phyloP scores from a whole-genome alignment of 2,888 invertebrate genomes.

The Leistus spinibarbis region DNA sequence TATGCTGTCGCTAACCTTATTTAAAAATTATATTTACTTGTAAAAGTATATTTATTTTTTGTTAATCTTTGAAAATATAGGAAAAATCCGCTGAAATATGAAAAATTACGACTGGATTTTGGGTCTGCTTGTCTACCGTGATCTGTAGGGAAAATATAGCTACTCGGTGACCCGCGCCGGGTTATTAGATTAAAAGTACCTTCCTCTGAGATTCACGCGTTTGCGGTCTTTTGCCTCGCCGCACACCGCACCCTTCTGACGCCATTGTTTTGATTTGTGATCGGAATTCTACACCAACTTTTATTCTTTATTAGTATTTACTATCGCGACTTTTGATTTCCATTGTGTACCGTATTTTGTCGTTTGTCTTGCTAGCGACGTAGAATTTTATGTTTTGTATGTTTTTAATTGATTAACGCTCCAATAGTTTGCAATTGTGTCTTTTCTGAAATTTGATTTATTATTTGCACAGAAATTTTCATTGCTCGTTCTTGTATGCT shows the following conservation, averaged over 20 bases:
- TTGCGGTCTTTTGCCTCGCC: not conserved
- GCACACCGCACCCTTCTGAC: not conserved
- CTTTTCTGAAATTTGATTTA: not conserved
- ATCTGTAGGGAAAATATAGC: not conserved
- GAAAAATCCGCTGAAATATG: too few species aligned
- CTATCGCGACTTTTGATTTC: slow-evolving; percentile 35
- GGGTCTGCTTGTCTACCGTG: not conserved
- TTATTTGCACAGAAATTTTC: not conserved
- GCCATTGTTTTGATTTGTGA: slow-evolving; percentile 23
- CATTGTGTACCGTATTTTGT: slow-evolving; percentile 28
- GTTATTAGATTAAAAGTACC: slow-evolving; percentile 26
- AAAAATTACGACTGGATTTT: not conserved
- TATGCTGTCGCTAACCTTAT: too few species aligned
- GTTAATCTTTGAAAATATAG: too few species aligned
- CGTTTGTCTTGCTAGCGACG: slow-evolving; percentile 21
- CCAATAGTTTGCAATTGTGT: not conserved
- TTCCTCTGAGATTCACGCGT: slow-evolving; percentile 21
- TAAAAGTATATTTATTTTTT: too few species aligned
- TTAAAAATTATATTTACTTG: too few species aligned
- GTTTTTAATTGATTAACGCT: slow-evolving; percentile 28
- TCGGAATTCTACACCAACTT: slow-evolving; percentile 13
- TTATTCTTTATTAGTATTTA: slow-evolving; percentile 37
- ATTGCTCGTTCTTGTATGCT: not conserved
- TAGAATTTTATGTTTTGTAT: not conserved
- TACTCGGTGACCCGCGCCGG: not conserved